Evolutionary conservation across 2,113 vertebrate species (phyloP).

Genomic region (Pimephales promelas): DNA sequence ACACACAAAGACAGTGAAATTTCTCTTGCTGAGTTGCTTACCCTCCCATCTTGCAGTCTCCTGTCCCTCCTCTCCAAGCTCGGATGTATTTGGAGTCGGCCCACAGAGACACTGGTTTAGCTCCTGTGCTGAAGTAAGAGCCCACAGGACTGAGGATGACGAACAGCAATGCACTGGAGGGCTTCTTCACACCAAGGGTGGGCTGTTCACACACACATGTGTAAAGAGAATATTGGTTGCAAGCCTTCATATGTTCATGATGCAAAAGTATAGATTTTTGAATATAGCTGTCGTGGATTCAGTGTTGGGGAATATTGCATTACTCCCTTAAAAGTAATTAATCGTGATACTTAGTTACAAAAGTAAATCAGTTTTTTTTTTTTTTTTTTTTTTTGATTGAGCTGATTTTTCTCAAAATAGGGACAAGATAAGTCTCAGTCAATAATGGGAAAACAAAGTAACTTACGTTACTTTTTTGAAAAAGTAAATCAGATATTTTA

Average conservation of each 20-base stretch:
- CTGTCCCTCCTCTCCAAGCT: slow-evolving; percentile 90
- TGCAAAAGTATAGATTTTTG: background rate
- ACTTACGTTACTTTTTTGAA: too few relatives aligned
- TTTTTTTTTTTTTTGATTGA: too few relatives aligned
- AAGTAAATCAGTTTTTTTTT: too few relatives aligned
- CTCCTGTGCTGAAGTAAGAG: slow-evolving; percentile 81
- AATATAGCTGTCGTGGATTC: background rate
- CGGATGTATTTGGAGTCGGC: slow-evolving; percentile 86
- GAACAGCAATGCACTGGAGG: slow-evolving; percentile 80
- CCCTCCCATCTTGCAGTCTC: slow-evolving; percentile 93
- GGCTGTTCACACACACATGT: slow-evolving; percentile 67
- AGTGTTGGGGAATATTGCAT: too few relatives aligned
- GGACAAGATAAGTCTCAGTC: too few relatives aligned
- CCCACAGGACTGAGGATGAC: slow-evolving; percentile 87
- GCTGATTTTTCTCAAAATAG: too few relatives aligned
- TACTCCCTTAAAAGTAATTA: too few relatives aligned
- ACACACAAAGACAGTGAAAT: background rate
- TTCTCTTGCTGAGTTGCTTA: slow-evolving; percentile 61
- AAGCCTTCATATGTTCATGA: background rate
- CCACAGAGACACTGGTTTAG: slow-evolving; percentile 83
- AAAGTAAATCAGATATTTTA: too few relatives aligned
- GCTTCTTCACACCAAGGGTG: slow-evolving; percentile 84
- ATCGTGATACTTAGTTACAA: too few relatives aligned
- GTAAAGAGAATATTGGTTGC: background rate
- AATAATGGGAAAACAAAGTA: too few relatives aligned